phyloP scores from a whole-genome alignment of 1,140 invertebrate species.

The Bombus soroeensis region DNA sequence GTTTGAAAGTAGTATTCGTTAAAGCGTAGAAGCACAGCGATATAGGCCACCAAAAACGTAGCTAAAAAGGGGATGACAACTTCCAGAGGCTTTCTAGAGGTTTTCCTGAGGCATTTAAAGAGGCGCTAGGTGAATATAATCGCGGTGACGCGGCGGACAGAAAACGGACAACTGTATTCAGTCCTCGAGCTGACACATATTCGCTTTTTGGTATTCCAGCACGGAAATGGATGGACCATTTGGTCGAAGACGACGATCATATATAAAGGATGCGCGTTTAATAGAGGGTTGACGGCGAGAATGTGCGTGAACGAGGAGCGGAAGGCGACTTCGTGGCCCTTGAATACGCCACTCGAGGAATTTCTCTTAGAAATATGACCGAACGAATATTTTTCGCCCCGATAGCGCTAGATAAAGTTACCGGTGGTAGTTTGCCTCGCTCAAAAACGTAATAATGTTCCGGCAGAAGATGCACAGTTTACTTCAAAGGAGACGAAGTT shows the following conservation, averaged over 20 bases:
- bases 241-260: neutral
- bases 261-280: neutral
- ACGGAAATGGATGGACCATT: conserved; percentile 3
- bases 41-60: neutral
- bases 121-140: neutral
- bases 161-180: conserved; percentile 28
- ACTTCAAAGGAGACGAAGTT: neutral
- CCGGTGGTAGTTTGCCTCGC: neutral
- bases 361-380: conserved; percentile 16
- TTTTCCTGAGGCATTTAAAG: neutral
- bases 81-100: neutral
- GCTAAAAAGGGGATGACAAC: neutral
- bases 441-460: conserved; percentile 10
- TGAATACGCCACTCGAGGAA: neutral
- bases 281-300: neutral
- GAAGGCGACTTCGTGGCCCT: neutral
- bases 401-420: conserved; percentile 19
- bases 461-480: too few relatives aligned
- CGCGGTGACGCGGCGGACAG: neutral
- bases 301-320: neutral
- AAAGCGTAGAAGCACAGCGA: neutral
- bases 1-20: neutral
- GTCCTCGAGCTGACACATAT: neutral
- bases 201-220: conserved; percentile 4
- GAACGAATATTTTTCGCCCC: conserved; percentile 21